Conservation (phyloP, 2,888 invertebrate species). For the Aspidiotus destructor region DNA sequence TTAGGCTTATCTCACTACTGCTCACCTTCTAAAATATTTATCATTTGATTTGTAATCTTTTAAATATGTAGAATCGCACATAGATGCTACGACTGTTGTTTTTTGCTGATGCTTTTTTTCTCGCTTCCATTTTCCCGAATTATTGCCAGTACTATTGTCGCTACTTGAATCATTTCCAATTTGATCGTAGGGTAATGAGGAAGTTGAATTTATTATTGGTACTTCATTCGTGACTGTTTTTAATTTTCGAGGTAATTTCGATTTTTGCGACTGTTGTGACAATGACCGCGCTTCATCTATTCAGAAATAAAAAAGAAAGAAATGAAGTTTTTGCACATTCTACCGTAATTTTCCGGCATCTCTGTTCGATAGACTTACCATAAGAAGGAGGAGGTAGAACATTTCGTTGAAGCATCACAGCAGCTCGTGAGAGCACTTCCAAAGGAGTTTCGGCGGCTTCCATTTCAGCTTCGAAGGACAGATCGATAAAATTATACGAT, state of each 20-base stretch:
- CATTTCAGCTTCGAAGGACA: constrained; percentile 6
- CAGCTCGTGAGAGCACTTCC: constrained; percentile 77
- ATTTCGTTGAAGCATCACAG: constrained; percentile 67
- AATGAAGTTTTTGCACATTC: background rate
- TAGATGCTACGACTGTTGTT: constrained; percentile 8
- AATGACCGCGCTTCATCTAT: constrained; percentile 27
- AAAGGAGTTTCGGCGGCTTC: constrained; percentile 58
- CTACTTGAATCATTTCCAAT: constrained; percentile 5
- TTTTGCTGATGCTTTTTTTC: constrained; percentile 21
- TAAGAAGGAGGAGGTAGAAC: constrained; percentile 30
- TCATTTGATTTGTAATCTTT: constrained; percentile 15
- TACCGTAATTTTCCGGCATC: background rate
- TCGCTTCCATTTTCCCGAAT: constrained; percentile 27
- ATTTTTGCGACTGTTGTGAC: constrained; percentile 22
- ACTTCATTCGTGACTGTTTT: constrained; percentile 3
- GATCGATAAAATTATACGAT: too few relatives aligned
- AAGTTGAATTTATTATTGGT: constrained; percentile 3
- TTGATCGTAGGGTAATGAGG: background rate
- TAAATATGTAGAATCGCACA: constrained; percentile 19
- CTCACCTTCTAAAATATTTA: background rate
- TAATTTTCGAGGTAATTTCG: constrained; percentile 7
- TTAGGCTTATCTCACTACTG: background rate
- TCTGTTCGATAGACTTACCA: constrained; percentile 1
- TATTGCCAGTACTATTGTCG: background rate
- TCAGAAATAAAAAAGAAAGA: background rate